Conservation (phyloP, 2,113 vertebrate species). For the Leucopsar rothschildi region DNA sequence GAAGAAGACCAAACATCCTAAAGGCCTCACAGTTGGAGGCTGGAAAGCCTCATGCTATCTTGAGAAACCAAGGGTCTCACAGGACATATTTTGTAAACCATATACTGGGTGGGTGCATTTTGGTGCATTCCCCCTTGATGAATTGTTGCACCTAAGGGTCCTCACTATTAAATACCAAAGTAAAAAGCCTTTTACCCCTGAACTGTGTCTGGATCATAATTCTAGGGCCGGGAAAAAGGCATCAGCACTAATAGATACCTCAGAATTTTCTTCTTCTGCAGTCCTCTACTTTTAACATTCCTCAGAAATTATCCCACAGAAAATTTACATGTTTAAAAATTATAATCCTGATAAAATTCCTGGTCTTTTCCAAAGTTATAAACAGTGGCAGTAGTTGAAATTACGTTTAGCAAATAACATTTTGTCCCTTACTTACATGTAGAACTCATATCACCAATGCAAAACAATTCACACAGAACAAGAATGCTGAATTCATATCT, state of each 20-base stretch:
- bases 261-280: rapidly evolving
- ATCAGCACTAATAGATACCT: neutral
- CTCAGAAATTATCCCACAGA: neutral
- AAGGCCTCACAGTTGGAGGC: neutral
- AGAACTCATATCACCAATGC: neutral
- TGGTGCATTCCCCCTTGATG: rapidly evolving
- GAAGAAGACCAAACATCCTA: neutral
- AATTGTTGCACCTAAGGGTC: neutral
- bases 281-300: neutral
- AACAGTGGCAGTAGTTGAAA: neutral
- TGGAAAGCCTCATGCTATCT: rapidly evolving
- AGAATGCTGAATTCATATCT: neutral
- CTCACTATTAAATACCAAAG: neutral
- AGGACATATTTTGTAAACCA: neutral
- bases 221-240: neutral
- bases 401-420: neutral
- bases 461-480: neutral
- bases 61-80: neutral
- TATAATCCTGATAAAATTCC: neutral
- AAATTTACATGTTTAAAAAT: neutral
- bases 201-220: neutral
- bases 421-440: neutral
- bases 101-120: neutral
- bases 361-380: neutral
- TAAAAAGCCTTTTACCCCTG: neutral